phyloP scores from a whole-genome alignment of 2,797 vertebrate species.

The Pangasius djambal region DNA sequence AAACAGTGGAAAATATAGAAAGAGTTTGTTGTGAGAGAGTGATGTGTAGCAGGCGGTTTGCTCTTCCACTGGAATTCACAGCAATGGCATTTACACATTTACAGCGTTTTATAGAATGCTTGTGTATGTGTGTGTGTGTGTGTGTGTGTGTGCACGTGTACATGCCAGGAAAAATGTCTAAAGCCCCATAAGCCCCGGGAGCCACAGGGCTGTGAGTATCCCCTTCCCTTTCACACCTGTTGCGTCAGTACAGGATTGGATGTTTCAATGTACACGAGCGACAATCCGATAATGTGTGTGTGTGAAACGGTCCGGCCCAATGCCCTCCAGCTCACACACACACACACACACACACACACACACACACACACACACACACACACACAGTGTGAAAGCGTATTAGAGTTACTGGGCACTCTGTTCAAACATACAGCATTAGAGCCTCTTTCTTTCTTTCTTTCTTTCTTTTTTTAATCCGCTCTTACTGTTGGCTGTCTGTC shows the following conservation, averaged over 20 bases:
- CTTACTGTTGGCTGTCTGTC: not conserved
- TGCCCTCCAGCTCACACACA: not conserved
- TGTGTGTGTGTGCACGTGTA: not conserved
- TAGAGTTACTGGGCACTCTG: not conserved
- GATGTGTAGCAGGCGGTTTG: not conserved
- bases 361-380: not conserved
- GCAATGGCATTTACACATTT: not conserved
- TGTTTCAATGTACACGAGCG: conserved; percentile 39
- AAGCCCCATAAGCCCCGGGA: conserved; percentile 62
- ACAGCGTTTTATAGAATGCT: not conserved
- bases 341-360: not conserved
- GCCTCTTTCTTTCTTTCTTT: not conserved
- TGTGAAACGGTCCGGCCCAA: not conserved
- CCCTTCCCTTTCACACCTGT: conserved; percentile 78
- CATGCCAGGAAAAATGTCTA: conserved; percentile 70
- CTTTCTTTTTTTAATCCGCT: not conserved
- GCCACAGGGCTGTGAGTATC: conserved; percentile 68
- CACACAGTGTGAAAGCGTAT: not conserved
- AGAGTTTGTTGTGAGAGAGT: not conserved
- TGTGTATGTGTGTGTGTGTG: not conserved
- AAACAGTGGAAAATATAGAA: not conserved
- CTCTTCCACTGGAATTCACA: not conserved
- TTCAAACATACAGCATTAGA: not conserved
- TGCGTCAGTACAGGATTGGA: conserved; percentile 73
- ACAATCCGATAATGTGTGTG: conserved; percentile 41